Conservation (phyloP, 2,888 invertebrate species). For the Harpagoxenus sublaevis region DNA sequence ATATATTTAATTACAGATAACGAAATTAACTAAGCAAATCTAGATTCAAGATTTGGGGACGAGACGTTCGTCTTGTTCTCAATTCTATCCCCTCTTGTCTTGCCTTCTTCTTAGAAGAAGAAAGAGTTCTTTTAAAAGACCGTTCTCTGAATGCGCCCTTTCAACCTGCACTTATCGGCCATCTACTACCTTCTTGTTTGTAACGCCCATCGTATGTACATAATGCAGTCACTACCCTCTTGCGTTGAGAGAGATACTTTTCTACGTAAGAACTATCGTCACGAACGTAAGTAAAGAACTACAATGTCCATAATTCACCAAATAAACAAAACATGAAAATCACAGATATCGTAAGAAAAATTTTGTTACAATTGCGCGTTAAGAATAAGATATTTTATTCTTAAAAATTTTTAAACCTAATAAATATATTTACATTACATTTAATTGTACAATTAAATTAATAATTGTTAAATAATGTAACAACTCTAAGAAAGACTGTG, state of each 20-base stretch:
- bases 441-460: not conserved
- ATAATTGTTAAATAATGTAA: not conserved
- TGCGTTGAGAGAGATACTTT: constrained; percentile 10
- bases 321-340: constrained; percentile 7
- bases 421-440: not conserved
- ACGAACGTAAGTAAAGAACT: not conserved
- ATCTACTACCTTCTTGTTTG: constrained; percentile 36
- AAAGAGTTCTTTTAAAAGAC: constrained; percentile 30
- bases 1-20: constrained; percentile 1
- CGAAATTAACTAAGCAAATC: constrained; percentile 11
- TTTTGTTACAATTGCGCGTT: not conserved
- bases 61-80: not conserved
- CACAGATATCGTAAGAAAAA: not conserved
- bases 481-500: not conserved
- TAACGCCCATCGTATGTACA: constrained; percentile 26
- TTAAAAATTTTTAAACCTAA: not conserved
- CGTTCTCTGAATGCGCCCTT: constrained; percentile 36
- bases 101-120: not conserved
- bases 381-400: not conserved
- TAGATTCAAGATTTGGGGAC: constrained; percentile 1
- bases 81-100: not conserved
- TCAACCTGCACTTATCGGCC: constrained; percentile 38
- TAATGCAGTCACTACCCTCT: constrained; percentile 24
- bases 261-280: not conserved
- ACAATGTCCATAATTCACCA: not conserved